Base-by-base conservation (phyloP, 2,888 invertebrate species). In the Nasonia oneida region DNA sequence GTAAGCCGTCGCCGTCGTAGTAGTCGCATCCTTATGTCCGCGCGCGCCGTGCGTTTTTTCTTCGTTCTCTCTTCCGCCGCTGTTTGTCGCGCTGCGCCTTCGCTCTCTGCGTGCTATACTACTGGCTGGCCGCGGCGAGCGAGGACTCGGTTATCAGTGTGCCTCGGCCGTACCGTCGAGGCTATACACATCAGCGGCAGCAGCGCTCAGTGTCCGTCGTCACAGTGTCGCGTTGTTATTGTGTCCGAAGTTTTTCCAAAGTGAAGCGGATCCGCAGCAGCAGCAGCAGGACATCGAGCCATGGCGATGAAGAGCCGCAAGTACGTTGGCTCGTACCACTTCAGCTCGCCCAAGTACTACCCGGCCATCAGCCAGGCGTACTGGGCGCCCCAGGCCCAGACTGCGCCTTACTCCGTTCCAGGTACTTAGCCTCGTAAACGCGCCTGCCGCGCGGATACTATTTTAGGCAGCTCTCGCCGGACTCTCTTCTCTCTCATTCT, bases 331-430 rank as follows among this genome's bases (percentile, higher is more conserved):
- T 90, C 91, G 80, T 90, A 88, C 87, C 90, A 92, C 86, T 89
- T 90, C 86, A 89, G 90, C 87, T 89, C 91, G 50, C 90, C 90
- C 86, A 88, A 90, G 87, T 92, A 92, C 89, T 97, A 97, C 94
- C 97, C 97, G 93, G 95, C 97, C 91, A 97, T 97, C 95, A 96
- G 96, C 94, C 96, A 97, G 93, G 96, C 97, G 93, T 97, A 97
- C 94, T 97, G 97, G 97, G 96, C 97, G 92, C 97, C 97, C 89
- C 96, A 97, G 91, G 95, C 97, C 89, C 96, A 96, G 94, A 96
- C 96, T 90, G 96, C 96, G 93, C 97, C 97, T 91, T 97, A 97
- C 94, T 95, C 97, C 93, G 95, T 97, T 94, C 97, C 97, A 97
- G 97, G 97, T 97, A 96, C 50, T 81, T 84, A 76, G 33, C 18